phyloP scores from a whole-genome alignment of 2,113 vertebrate genomes.

The Choloepus hoffmanni region DNA sequence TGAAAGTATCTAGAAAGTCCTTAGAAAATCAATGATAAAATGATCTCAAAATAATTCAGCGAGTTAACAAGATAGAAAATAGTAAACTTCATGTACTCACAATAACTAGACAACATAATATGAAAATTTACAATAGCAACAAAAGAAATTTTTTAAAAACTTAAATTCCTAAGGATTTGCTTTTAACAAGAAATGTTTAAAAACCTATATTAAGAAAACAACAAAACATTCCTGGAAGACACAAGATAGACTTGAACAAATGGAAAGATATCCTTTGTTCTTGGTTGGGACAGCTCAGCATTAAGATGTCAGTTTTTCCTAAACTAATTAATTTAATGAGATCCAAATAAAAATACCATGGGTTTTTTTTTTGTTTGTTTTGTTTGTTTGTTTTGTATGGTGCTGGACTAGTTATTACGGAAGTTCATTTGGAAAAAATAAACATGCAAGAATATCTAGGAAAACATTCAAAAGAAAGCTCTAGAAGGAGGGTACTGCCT shows the following conservation, averaged over 20 bases:
- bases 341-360: background rate
- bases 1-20: constrained; percentile 1
- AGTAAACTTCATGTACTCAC: background rate
- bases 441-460: background rate
- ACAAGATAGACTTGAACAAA: background rate
- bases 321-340: background rate
- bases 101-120: background rate
- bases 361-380: background rate
- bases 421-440: constrained; percentile 22
- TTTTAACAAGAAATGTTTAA: background rate
- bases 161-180: background rate
- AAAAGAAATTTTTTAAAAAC: background rate
- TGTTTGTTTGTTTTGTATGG: background rate
- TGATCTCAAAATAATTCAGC: background rate
- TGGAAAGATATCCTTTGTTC: background rate
- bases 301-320: background rate
- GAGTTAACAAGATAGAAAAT: background rate
- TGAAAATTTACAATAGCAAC: background rate
- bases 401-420: background rate
- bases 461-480: background rate
- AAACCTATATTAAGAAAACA: background rate
- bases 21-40: background rate
- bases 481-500: background rate
- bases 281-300: background rate
- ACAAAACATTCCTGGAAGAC: background rate